Evolutionary conservation across 2,888 invertebrate species (phyloP).

Genomic region (Archaeoteleia sp.): DNA sequence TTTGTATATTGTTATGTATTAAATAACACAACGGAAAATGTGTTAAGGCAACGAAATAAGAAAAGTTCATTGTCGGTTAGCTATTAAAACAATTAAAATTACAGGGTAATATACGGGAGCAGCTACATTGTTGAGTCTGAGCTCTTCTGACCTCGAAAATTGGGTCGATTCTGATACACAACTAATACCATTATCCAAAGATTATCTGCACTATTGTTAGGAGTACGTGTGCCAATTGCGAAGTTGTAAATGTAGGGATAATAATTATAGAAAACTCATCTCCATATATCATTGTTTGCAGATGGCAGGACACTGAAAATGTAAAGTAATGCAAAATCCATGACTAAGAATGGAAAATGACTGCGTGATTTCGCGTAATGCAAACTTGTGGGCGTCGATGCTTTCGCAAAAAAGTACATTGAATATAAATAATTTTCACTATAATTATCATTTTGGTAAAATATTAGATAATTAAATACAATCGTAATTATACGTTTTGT

Average conservation of each 20-base stretch:
- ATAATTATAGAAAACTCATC: slow-evolving; percentile 58
- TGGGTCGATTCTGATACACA: slow-evolving; percentile 13
- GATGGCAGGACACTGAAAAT: slow-evolving; percentile 52
- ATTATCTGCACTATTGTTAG: slow-evolving; percentile 32
- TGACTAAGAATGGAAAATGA: too few species aligned
- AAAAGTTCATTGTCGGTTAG: neutral
- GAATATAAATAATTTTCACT: too few species aligned
- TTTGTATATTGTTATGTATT: too few species aligned
- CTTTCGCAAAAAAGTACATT: too few species aligned
- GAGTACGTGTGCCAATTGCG: too few species aligned
- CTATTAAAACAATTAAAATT: neutral
- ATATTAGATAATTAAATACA: too few species aligned
- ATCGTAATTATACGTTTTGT: too few species aligned
- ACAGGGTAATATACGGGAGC: neutral
- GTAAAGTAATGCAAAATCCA: slow-evolving; percentile 50
- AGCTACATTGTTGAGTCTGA: neutral
- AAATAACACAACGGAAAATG: too few species aligned
- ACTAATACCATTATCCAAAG: slow-evolving; percentile 32
- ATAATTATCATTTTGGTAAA: too few species aligned
- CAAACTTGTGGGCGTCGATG: too few species aligned
- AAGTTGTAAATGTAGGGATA: slow-evolving; percentile 32
- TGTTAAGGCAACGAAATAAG: too few species aligned
- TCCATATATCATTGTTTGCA: slow-evolving; percentile 53
- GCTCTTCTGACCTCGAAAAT: slow-evolving; percentile 27
- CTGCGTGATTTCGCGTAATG: too few species aligned